Evolutionary conservation across 2,797 vertebrate species (phyloP).

Genomic region (Notoglanidium macrostoma): DNA sequence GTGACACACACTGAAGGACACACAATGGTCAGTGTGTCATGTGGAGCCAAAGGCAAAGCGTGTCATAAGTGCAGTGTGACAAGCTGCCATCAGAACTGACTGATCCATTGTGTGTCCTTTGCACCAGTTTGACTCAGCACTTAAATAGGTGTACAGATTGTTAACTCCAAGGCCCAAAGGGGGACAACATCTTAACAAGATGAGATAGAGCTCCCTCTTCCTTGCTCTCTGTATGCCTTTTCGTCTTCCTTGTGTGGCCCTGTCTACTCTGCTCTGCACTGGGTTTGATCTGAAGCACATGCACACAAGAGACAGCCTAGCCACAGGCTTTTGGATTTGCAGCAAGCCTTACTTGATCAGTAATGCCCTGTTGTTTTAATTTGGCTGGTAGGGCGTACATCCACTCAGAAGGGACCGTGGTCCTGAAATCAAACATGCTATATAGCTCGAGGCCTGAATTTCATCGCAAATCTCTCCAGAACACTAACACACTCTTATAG

Average conservation of each 20-base stretch:
- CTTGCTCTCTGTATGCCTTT: conserved; percentile 14
- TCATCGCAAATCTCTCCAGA: conserved; percentile 40
- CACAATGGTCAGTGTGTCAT: conserved; percentile 56
- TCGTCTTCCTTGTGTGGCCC: conserved; percentile 15
- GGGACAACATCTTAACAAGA: conserved; percentile 28
- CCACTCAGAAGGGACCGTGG: conserved; percentile 30
- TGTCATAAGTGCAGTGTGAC: conserved; percentile 55
- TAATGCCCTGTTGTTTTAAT: conserved; percentile 47
- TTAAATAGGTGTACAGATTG: conserved; percentile 51
- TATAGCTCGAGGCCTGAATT: conserved; percentile 40
- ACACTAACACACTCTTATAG: conserved; percentile 31
- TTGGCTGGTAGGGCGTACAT: conserved; percentile 34
- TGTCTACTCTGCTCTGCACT: conserved; percentile 36
- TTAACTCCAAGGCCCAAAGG: conserved; percentile 42
- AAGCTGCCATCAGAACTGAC: conserved; percentile 45
- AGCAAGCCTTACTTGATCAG: conserved; percentile 29
- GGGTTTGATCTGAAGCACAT: conserved; percentile 45
- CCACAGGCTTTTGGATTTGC: conserved; percentile 28
- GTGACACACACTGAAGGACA: conserved; percentile 35
- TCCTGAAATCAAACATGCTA: conserved; percentile 40
- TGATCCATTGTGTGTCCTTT: conserved; percentile 38
- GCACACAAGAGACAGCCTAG: conserved; percentile 30
- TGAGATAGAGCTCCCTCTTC: conserved; percentile 24
- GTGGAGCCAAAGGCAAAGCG: conserved; percentile 38
- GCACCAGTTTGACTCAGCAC: conserved; percentile 37